Evolutionary conservation across 2,888 invertebrate genomes (phyloP), one percentile per base, ranked within the genome.

Genomic region (Zygaena filipendulae): DNA sequence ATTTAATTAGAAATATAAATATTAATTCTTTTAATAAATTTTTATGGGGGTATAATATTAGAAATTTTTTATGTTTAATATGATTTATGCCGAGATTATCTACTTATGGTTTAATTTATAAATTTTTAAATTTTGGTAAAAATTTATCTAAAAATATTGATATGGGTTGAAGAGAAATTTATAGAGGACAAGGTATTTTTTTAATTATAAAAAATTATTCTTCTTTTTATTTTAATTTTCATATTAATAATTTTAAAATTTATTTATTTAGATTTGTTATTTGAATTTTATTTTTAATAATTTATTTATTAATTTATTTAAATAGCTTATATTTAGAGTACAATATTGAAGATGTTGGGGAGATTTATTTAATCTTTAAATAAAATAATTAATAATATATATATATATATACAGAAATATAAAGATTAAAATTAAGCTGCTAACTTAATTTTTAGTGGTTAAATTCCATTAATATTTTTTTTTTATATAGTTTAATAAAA

Each of bases 51-150:
- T 70, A 60, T 59, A 49, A 45, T 42, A 43, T 60, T 43, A 57
- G 50, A 46, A 52, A 27, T 43, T 60, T 60, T 67, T 55, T 68
- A 51, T 43, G 51, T 45, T 25, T 55, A 13, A 84, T 84, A 48
- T 84, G 83, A 57, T 82, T 82, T 82, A 61, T 83, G 40, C 80
- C 82, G 25, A 58, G 47, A 52, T 59, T 81, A 50, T 69, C 66
- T 3, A 69, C 72, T 44, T 70, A 68, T 58, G 58, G 72, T 0
- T 30, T 83, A 44, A 79, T 58, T 55, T 68, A 54, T 62, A 52
- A 56, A 59, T 64, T 70, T 58, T 62, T 84, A 58, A 57, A 43
- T 45, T 52, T 66, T 38, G 60, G 81, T 2, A 52, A 59, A 42
- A 49, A 57, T 33, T 52, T 74, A 48, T 39, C 58, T 29, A 81